These are phyloP conservation scores for Leptoclinus maculatus DNA, from an alignment of 2,797 vertebrate species.

Conservation along the genomic window DNA sequence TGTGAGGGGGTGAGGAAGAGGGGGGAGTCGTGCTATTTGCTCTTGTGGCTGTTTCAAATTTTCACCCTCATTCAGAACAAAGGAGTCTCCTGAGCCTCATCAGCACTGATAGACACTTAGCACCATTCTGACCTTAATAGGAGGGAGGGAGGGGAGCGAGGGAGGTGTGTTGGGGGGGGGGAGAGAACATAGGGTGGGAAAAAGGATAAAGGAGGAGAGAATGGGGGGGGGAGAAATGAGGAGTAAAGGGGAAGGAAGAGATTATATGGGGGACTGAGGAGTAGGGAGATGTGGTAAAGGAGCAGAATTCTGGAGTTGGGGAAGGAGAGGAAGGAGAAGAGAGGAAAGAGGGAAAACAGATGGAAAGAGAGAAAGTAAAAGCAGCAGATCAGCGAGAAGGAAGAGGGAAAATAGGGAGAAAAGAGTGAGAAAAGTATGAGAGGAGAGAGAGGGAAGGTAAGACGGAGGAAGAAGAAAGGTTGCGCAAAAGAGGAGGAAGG, in stretches of 20 bases:
- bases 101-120: slow-evolving; percentile 82
- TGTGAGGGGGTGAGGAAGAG: not conserved
- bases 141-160: slow-evolving; percentile 12
- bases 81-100: slow-evolving; percentile 83
- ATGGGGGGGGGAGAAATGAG: not conserved
- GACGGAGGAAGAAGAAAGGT: not conserved
- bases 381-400: not conserved
- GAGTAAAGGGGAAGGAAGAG: not conserved
- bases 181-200: not conserved
- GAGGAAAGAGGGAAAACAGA: not conserved
- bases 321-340: not conserved
- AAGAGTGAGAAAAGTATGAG: not conserved
- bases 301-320: not conserved
- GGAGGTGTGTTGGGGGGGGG: not conserved
- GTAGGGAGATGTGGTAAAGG: not conserved
- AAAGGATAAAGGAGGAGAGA: not conserved
- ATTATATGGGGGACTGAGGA: not conserved
- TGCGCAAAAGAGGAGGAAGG: not conserved
- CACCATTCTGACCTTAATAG: slow-evolving; percentile 78
- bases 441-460: not conserved
- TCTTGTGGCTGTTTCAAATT: slow-evolving; percentile 78
- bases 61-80: slow-evolving; percentile 80
- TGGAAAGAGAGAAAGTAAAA: not conserved
- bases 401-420: not conserved
- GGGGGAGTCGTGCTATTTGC: slow-evolving; percentile 46